phyloP scores from a whole-genome alignment of 2,888 invertebrate genomes.

The Euproctis similis region DNA sequence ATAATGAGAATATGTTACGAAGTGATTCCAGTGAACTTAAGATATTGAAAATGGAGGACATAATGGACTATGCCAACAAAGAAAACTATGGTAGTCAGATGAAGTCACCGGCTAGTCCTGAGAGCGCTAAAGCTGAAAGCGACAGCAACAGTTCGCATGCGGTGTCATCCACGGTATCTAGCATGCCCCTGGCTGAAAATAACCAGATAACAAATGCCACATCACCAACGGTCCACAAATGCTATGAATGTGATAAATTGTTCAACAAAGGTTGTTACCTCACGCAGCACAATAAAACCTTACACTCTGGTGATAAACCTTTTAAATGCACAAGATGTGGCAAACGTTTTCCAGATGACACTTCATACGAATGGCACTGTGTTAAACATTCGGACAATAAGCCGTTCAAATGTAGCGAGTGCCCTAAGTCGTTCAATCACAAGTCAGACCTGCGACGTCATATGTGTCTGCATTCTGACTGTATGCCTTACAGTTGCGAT shows the following conservation, averaged over 20 bases:
- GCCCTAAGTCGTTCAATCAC: slow-evolving; percentile 93
- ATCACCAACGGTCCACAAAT: slow-evolving; percentile 75
- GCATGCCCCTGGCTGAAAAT: slow-evolving; percentile 59
- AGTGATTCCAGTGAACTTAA: slow-evolving; percentile 53
- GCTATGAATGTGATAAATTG: slow-evolving; percentile 87
- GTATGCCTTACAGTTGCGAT: slow-evolving; percentile 87
- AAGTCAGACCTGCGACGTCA: slow-evolving; percentile 92
- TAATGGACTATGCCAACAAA: slow-evolving; percentile 72
- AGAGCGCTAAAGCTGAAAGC: slow-evolving; percentile 61
- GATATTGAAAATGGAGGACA: slow-evolving; percentile 64
- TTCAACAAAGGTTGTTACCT: slow-evolving; percentile 92
- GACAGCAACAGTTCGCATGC: slow-evolving; percentile 53
- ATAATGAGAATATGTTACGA: slow-evolving; percentile 43
- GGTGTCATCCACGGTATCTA: slow-evolving; percentile 56
- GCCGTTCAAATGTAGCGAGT: slow-evolving; percentile 89
- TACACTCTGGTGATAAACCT: slow-evolving; percentile 90
- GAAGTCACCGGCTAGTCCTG: slow-evolving; percentile 69
- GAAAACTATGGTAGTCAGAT: slow-evolving; percentile 67
- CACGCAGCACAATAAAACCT: slow-evolving; percentile 93
- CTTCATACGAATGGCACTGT: slow-evolving; percentile 83
- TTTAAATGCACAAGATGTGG: slow-evolving; percentile 91
- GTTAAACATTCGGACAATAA: slow-evolving; percentile 87
- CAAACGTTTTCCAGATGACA: slow-evolving; percentile 85
- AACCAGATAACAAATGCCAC: slow-evolving; percentile 54
- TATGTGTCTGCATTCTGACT: slow-evolving; percentile 90